phyloP scores from a whole-genome alignment of 2,888 invertebrate species.

The Drosophila helvetica region DNA sequence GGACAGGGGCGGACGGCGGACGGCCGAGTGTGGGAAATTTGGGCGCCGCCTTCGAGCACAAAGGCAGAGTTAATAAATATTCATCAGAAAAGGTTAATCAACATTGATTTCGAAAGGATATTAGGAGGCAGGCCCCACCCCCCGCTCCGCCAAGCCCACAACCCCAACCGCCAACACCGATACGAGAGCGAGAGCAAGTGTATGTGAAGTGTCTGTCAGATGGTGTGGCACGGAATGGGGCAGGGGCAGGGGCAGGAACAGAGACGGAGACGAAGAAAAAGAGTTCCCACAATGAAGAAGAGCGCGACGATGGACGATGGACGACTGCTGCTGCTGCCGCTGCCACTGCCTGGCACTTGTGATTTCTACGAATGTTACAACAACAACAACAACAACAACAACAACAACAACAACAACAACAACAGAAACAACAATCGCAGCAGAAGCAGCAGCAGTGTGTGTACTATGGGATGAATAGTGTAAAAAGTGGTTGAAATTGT shows the following conservation, averaged over 20 bases:
- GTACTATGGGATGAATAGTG: background rate
- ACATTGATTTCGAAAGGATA: conserved; percentile 71
- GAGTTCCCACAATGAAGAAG: conserved; percentile 79
- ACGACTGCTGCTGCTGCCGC: background rate
- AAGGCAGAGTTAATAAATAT: conserved; percentile 65
- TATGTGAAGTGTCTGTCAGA: conserved; percentile 18
- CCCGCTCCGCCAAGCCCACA: background rate
- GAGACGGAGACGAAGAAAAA: conserved; percentile 40
- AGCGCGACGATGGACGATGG: conserved; percentile 44
- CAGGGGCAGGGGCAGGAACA: background rate
- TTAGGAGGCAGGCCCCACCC: conserved; percentile 53
- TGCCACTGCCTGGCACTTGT: conserved; percentile 71
- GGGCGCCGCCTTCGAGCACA: conserved; percentile 49
- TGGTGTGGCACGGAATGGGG: conserved; percentile 6
- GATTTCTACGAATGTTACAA: conserved; percentile 79
- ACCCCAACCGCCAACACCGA: background rate
- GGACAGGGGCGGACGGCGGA: background rate
- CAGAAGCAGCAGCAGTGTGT: conserved; percentile 6
- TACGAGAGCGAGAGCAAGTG: background rate
- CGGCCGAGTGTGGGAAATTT: conserved; percentile 64
- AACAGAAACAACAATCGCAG: conserved; percentile 14
- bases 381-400: conserved; percentile 59
- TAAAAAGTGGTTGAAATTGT: background rate
- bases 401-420: too few species aligned
- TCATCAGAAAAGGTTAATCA: conserved; percentile 76